Conservation (phyloP, 1,140 invertebrate genomes). For the Rhyacophila brunnea region DNA sequence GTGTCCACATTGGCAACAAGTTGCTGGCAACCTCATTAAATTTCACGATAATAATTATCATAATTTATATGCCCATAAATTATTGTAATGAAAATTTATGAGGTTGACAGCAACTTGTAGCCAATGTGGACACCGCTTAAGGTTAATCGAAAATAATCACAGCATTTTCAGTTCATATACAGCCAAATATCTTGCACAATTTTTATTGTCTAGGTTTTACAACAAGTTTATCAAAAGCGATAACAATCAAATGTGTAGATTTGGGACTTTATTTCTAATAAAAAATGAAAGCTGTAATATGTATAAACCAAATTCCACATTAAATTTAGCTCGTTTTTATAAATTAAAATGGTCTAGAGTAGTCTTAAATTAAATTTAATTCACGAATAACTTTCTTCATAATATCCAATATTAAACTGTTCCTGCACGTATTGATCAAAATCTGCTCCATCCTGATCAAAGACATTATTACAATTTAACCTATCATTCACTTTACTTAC, state of each 20-base stretch:
- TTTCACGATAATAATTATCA: too few species aligned
- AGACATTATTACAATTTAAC: background rate
- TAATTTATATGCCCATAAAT: too few species aligned
- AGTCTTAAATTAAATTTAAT: background rate
- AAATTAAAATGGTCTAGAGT: background rate
- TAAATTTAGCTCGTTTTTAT: background rate
- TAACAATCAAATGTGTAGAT: background rate
- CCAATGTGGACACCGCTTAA: too few species aligned
- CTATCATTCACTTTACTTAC: background rate
- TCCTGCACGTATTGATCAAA: slow-evolving; percentile 4
- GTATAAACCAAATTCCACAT: background rate
- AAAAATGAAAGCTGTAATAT: background rate
- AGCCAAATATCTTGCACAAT: too few species aligned
- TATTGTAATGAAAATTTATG: too few species aligned
- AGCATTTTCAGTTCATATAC: too few species aligned
- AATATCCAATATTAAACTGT: slow-evolving; percentile 18
- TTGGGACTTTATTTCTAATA: background rate
- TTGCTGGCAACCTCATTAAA: too few species aligned
- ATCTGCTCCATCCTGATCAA: background rate
- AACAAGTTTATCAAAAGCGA: background rate
- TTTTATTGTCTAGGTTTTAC: background rate
- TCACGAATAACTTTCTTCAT: slow-evolving; percentile 6
- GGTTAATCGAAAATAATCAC: too few species aligned
- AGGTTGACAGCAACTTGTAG: too few species aligned
- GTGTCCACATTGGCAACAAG: too few species aligned